phyloP scores from a whole-genome alignment of 2,888 invertebrate genomes.

The Latrodectus elegans region DNA sequence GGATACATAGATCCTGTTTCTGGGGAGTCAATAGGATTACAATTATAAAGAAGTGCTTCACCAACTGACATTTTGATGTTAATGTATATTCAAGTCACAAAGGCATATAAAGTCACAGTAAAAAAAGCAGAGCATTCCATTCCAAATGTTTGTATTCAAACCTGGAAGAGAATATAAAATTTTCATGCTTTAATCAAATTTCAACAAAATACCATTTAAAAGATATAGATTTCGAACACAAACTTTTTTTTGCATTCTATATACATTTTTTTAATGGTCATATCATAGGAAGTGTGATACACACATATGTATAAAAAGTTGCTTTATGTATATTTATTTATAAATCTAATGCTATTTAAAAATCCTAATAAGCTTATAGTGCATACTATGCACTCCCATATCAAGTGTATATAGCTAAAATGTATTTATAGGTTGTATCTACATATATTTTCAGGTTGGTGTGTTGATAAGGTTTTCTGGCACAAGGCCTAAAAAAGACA shows the following conservation, averaged over 20 bases:
- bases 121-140: constrained; percentile 27
- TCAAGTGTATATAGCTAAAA: too few relatives aligned
- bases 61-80: constrained; percentile 45
- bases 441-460: too few relatives aligned
- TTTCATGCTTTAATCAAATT: not conserved
- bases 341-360: too few relatives aligned
- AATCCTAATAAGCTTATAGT: too few relatives aligned
- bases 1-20: constrained; percentile 35
- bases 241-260: not conserved
- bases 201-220: too few relatives aligned
- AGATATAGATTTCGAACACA: not conserved
- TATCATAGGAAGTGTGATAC: not conserved
- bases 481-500: too few relatives aligned
- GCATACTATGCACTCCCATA: too few relatives aligned
- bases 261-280: not conserved
- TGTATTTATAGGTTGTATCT: too few relatives aligned
- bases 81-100: constrained; percentile 36
- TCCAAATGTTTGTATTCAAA: constrained; percentile 16
- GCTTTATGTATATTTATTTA: too few relatives aligned
- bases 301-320: too few relatives aligned
- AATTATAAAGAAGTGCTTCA: constrained; percentile 65
- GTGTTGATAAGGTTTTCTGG: too few relatives aligned
- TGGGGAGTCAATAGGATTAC: constrained; percentile 13
- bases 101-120: constrained; percentile 26
- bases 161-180: constrained; percentile 5